Evolutionary conservation across 2,888 invertebrate genomes (phyloP).

Genomic region (Terebella lapidaria): DNA sequence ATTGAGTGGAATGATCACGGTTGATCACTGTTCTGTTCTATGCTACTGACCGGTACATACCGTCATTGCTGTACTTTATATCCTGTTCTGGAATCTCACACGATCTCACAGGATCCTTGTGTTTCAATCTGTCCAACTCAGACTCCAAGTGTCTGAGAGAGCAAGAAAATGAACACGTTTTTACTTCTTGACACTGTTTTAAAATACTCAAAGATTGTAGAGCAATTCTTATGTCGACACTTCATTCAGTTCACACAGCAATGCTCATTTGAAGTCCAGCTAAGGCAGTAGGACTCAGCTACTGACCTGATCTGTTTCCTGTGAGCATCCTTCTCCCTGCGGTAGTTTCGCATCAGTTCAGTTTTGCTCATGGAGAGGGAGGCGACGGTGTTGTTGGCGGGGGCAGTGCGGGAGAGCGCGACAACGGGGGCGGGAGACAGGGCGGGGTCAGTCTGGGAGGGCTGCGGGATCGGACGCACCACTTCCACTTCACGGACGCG

Average conservation of each 20-base stretch:
- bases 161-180: too few species aligned
- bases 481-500: neutral
- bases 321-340: slow-evolving; percentile 37
- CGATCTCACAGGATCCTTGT: slow-evolving; percentile 34
- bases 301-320: slow-evolving; percentile 34
- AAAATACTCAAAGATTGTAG: too few species aligned
- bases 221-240: too few species aligned
- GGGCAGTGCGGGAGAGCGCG: neutral
- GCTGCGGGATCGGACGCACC: neutral
- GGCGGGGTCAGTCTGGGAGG: neutral
- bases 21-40: too few species aligned
- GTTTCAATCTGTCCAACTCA: slow-evolving; percentile 32
- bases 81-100: slow-evolving; percentile 35
- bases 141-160: slow-evolving; percentile 35
- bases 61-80: slow-evolving; percentile 30
- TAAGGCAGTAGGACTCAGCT: neutral
- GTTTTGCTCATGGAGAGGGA: slow-evolving; percentile 32
- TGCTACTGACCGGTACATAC: slow-evolving; percentile 28
- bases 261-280: too few species aligned
- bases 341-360: slow-evolving; percentile 33
- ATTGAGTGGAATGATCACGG: neutral
- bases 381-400: neutral
- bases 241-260: too few species aligned
- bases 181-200: too few species aligned
- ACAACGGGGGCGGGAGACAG: neutral